Percentiles rank a stretch among this genome's conserved stretches.
phyloP scores from a whole-genome alignment of 2,113 vertebrate species.

The Pterophyllum scalare region DNA sequence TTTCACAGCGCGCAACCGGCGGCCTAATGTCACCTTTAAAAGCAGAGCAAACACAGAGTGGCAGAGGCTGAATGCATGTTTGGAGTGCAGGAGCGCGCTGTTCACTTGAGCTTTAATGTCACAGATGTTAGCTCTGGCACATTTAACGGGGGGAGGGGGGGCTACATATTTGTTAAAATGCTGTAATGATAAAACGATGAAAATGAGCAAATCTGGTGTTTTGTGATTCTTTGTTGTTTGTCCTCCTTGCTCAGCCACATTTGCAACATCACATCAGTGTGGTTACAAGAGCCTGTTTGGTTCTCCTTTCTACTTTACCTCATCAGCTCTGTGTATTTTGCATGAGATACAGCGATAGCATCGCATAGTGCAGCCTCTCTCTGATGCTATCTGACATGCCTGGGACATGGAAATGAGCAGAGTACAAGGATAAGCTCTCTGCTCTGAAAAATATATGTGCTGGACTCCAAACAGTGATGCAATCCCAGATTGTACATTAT shows the following conservation, averaged over 20 bases:
- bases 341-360: slow-evolving; percentile 11
- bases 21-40: slow-evolving; percentile 40
- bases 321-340: not conserved
- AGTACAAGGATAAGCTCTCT: slow-evolving; percentile 61
- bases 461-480: slow-evolving; percentile 58
- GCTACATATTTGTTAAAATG: not conserved
- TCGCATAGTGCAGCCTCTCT: not conserved
- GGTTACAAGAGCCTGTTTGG: slow-evolving; percentile 12
- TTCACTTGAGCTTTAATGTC: not conserved
- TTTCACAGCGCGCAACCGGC: not conserved
- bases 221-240: not conserved
- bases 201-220: not conserved
- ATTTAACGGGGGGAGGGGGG: not conserved
- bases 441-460: slow-evolving; percentile 52
- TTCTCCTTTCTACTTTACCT: not conserved
- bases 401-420: slow-evolving; percentile 44
- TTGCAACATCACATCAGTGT: not conserved
- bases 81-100: not conserved
- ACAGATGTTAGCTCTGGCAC: not conserved
- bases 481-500: slow-evolving; percentile 65
- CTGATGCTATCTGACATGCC: slow-evolving; percentile 43
- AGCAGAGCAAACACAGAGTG: not conserved
- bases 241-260: not conserved
- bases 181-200: not conserved
- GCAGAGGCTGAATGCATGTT: not conserved